Evolutionary conservation across 1,140 invertebrate species (phyloP).

Genomic region (Panagrolaimus sp.): DNA sequence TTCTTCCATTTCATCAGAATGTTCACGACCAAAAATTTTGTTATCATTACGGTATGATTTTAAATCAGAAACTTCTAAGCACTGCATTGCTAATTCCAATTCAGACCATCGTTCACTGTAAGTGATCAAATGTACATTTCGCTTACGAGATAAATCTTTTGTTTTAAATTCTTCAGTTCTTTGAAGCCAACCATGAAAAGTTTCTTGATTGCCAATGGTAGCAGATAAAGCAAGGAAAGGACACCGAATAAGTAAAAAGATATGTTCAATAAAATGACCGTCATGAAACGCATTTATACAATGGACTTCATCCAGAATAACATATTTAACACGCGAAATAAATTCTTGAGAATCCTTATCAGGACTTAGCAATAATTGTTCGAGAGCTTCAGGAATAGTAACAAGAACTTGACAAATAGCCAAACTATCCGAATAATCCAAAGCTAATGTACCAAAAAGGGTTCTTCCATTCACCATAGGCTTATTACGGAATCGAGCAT

Average conservation of each 20-base stretch:
- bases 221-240: constrained; percentile 58
- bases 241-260: constrained; percentile 56
- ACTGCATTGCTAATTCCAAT: constrained; percentile 49
- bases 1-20: background rate
- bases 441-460: constrained; percentile 54
- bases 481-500: constrained; percentile 59
- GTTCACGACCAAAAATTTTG: constrained; percentile 14
- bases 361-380: constrained; percentile 50
- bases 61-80: constrained; percentile 23
- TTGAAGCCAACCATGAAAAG: constrained; percentile 49
- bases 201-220: constrained; percentile 53
- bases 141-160: constrained; percentile 25
- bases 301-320: constrained; percentile 59
- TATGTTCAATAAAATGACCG: constrained; percentile 59
- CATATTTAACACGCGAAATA: constrained; percentile 54
- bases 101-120: constrained; percentile 58
- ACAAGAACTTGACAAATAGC: constrained; percentile 57
- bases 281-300: constrained; percentile 51
- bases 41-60: constrained; percentile 10
- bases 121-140: constrained; percentile 51
- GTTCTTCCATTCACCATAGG: constrained; percentile 47
- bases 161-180: constrained; percentile 43
- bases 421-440: constrained; percentile 50
- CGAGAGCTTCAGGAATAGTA: constrained; percentile 57
- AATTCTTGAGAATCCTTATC: constrained; percentile 49